Base-by-base conservation (phyloP, 2,113 vertebrate species). In the Plecturocebus donacophilus region DNA sequence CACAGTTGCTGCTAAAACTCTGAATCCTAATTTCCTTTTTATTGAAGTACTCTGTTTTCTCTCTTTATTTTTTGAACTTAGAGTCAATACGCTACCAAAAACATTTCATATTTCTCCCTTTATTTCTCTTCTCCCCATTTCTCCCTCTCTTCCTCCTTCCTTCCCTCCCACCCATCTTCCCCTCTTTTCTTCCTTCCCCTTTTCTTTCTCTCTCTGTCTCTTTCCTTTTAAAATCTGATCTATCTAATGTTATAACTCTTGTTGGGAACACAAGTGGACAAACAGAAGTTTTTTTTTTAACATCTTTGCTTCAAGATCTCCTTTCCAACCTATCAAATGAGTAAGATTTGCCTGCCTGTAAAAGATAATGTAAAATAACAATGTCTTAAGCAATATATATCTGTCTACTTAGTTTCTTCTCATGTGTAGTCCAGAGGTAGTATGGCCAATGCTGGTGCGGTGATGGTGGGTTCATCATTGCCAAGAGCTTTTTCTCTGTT, bases 401-500 rank as follows among this genome's bases (percentile, higher is more conserved):
- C 16, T 90, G 6, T 13, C n/a, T 12, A 12, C 6, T 82, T 66
- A 66, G 25, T 49, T 54, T 76, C 13, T 25, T 49, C 23, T 54
- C 4, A 2, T 5, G 12, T 42, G 6, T 0, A 54, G 27, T 35
- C 2, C 20, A 45, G 7, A 64, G 27, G 19, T 10, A 45, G 16
- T n/a, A 73, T 11, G 42, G 27, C 20, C 0, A 35, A 56, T 8
- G 9, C 3, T 10, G 10, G 5, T 49, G n/a, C 6, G 13, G 17
- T 45, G 6, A 32, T 38, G 16, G 3, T 14, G 2, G 25, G 35
- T 38, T 58, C 68, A 47, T 47, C 25, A 47, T 13, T 21, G 14
- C 32, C 23, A 35, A 0, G 2, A 6, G 5, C 23, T 9, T 49
- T 14, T 56, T 20, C 21, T 52, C 0, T 17, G 10, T 16, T 56